A percentile compares a stretch with the other conserved stretches of the same genome.
Evolutionary conservation across 2,797 vertebrate species (phyloP).

Genomic region (Poecile montanus): DNA sequence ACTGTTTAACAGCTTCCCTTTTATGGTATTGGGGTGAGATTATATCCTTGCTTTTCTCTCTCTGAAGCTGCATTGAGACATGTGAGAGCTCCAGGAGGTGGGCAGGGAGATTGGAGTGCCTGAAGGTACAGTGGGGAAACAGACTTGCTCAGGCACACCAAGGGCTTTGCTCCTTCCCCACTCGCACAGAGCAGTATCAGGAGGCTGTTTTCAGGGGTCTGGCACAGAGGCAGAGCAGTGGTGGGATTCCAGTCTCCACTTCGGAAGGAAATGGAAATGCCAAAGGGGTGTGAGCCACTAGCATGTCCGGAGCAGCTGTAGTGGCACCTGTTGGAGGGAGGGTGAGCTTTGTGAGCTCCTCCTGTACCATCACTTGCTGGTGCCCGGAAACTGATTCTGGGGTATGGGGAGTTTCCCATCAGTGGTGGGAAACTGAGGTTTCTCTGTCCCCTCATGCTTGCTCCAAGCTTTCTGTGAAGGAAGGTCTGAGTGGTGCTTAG

Average conservation of each 20-base stretch:
- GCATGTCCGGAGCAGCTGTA: background rate
- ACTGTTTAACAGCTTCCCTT: background rate
- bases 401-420: fast-evolving
- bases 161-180: background rate
- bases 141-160: background rate
- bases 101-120: background rate
- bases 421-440: background rate
- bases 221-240: background rate
- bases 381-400: background rate
- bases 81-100: background rate
- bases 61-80: background rate
- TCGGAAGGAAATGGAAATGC: background rate
- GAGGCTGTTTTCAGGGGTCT: background rate
- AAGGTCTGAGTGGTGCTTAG: background rate
- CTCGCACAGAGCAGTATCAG: fast-evolving
- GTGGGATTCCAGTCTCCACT: background rate
- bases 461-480: background rate
- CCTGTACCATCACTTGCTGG: background rate
- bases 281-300: background rate
- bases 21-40: background rate
- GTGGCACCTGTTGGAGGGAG: background rate
- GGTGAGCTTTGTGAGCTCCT: background rate
- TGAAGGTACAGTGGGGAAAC: background rate
- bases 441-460: fast-evolving
- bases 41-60: background rate